These are phyloP conservation scores for Datnioides undecimradiatus DNA, from an alignment of 2,113 vertebrate species.

Conservation along the genomic window DNA sequence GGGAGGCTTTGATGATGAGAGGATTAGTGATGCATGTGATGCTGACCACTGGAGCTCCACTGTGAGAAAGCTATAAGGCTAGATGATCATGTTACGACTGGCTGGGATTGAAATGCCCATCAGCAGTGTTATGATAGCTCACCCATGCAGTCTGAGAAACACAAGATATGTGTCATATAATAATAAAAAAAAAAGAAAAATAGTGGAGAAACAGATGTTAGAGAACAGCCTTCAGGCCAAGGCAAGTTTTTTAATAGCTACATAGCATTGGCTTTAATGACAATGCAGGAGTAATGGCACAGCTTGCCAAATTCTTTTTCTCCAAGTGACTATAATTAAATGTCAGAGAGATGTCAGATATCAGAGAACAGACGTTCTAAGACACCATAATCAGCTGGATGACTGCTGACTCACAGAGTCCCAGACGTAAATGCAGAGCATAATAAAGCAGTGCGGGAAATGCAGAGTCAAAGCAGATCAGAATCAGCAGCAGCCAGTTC, in stretches of 20 bases:
- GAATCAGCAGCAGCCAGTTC: neutral
- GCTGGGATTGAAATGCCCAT: constrained; percentile 16
- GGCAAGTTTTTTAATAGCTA: neutral
- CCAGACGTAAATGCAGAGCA: neutral
- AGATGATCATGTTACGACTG: constrained; percentile 11
- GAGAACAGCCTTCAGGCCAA: neutral
- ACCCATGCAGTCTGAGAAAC: neutral
- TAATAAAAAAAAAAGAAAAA: neutral
- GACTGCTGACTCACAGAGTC: constrained; percentile 22
- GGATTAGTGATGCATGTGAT: constrained; percentile 34
- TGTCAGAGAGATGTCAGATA: constrained; percentile 16
- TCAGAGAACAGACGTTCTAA: constrained; percentile 10
- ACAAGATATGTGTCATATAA: neutral
- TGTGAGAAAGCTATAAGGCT: constrained; percentile 7
- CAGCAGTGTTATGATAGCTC: neutral
- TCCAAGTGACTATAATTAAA: constrained; percentile 25
- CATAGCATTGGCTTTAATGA: neutral
- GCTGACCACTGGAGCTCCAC: constrained; percentile 3
- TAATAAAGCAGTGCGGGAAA: neutral
- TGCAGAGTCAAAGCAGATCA: neutral
- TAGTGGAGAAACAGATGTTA: neutral
- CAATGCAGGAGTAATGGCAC: neutral
- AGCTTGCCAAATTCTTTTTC: neutral
- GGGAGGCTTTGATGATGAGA: neutral
- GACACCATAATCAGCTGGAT: neutral